Evolutionary conservation across 2,113 vertebrate species (phyloP).

Genomic region (Chloroceryle aenea): DNA sequence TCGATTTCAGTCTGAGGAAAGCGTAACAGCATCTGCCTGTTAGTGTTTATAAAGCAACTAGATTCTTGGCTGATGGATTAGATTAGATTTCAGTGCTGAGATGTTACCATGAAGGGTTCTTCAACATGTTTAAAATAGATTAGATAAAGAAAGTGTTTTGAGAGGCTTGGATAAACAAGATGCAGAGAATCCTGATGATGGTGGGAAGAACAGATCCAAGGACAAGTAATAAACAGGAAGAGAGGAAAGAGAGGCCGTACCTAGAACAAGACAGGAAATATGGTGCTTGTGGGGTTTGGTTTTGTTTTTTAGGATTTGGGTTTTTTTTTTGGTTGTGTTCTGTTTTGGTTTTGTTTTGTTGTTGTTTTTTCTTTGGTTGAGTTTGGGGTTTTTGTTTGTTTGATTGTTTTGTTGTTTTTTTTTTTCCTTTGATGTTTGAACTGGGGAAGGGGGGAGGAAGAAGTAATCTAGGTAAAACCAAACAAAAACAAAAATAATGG

Average conservation of each 20-base stretch:
- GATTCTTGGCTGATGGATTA: constrained; percentile 22
- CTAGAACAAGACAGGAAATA: not conserved
- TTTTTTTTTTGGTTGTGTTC: no score
- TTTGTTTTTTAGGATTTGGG: no score
- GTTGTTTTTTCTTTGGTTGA: not conserved
- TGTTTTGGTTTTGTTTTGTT: no score
- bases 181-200: constrained; percentile 20
- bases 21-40: not conserved
- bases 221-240: not conserved
- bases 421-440: no score
- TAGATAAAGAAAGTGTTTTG: constrained; percentile 35
- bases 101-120: constrained; percentile 14
- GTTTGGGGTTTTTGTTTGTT: no score
- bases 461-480: not conserved
- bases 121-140: constrained; percentile 13
- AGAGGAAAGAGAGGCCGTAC: not conserved
- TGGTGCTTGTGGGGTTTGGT: not conserved
- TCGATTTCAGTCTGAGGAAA: not conserved
- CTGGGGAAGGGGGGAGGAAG: not conserved
- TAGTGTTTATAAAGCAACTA: constrained; percentile 5
- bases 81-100: constrained; percentile 42
- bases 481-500: not conserved
- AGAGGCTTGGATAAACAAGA: constrained; percentile 15
- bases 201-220: not conserved
- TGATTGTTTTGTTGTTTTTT: no score